Conservation (phyloP, 2,113 vertebrate species). For the Bettongia penicillata region DNA sequence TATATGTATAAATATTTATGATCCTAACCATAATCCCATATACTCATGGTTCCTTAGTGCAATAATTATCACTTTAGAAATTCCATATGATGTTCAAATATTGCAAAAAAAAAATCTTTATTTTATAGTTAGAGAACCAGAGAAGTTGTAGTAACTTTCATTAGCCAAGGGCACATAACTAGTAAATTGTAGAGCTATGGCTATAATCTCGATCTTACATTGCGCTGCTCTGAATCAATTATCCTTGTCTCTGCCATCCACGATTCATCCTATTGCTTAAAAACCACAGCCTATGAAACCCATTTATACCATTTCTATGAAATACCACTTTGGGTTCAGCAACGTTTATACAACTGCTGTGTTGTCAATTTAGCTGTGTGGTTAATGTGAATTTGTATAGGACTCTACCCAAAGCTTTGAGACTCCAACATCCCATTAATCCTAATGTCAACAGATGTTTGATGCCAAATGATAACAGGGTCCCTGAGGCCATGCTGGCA, state of each 20-base stretch:
- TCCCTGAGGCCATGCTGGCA: neutral
- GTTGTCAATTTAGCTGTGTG: neutral
- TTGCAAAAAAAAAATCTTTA: neutral
- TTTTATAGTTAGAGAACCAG: neutral
- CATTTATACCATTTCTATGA: neutral
- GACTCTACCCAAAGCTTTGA: neutral
- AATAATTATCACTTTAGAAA: neutral
- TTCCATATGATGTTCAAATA: neutral
- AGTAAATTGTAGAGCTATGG: neutral
- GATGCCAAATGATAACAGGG: conserved; percentile 2
- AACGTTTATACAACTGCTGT: neutral
- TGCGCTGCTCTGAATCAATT: neutral
- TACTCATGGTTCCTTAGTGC: neutral
- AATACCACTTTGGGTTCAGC: neutral
- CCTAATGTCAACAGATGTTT: neutral
- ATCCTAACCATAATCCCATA: neutral
- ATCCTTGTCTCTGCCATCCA: neutral
- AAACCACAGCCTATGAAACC: neutral
- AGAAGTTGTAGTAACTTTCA: neutral
- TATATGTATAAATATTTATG: neutral
- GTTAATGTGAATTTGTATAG: neutral
- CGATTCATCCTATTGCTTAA: neutral
- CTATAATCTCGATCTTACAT: neutral
- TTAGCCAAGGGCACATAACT: neutral
- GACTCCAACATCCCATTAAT: neutral